Conservation (phyloP, 2,113 vertebrate genomes). For the Ameiurus melas region DNA sequence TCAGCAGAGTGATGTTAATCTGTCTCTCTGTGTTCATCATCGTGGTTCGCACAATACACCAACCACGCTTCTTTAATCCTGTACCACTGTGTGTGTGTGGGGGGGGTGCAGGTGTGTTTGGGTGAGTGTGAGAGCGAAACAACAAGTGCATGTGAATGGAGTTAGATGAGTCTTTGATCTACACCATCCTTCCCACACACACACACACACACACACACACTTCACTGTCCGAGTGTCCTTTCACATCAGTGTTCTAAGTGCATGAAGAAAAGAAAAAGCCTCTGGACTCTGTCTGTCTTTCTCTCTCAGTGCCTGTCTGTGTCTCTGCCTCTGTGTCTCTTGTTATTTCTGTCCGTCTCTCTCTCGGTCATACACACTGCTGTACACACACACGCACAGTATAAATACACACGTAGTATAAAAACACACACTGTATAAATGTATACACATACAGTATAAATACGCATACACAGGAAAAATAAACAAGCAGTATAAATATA, state of each 20-base stretch:
- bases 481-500: too few species aligned
- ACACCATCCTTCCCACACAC: not conserved
- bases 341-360: not conserved
- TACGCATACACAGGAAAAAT: not conserved
- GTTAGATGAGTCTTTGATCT: not conserved
- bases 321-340: not conserved
- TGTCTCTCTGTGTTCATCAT: not conserved
- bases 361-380: conserved; percentile 18
- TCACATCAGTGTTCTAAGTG: conserved; percentile 3
- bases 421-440: not conserved
- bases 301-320: not conserved
- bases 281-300: not conserved
- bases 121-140: not conserved
- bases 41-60: not conserved
- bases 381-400: not conserved
- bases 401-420: too few species aligned
- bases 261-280: not conserved
- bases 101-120: not conserved
- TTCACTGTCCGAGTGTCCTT: not conserved
- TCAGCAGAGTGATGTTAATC: not conserved
- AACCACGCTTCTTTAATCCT: not conserved
- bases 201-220: not conserved
- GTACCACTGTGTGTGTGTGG: not conserved
- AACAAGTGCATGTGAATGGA: conserved; percentile 1
- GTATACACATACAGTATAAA: not conserved